phyloP scores from a whole-genome alignment of 2,888 invertebrate species.

The Druceiella hillmani region DNA sequence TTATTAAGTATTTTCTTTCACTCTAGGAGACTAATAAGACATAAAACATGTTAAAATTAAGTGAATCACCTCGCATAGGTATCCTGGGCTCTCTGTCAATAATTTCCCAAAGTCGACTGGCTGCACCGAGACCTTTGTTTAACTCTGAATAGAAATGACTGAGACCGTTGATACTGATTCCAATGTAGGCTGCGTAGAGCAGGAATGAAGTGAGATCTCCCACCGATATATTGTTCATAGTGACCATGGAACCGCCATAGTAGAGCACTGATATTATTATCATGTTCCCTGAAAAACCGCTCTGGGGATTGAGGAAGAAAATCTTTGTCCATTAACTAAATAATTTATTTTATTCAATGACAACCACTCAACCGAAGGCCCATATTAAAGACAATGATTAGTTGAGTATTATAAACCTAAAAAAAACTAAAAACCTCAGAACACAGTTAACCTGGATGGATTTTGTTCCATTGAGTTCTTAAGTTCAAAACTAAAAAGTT shows the following conservation, averaged over 20 bases:
- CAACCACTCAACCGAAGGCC: too few species aligned
- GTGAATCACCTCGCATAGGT: constrained; percentile 58
- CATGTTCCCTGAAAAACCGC: constrained; percentile 83
- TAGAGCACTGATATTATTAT: constrained; percentile 89
- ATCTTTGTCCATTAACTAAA: too few species aligned
- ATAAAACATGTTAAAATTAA: neutral
- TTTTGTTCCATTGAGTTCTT: too few species aligned
- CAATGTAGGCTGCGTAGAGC: constrained; percentile 90
- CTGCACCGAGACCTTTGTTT: constrained; percentile 91
- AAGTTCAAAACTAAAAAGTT: too few species aligned
- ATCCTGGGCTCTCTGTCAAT: constrained; percentile 76
- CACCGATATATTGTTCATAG: constrained; percentile 69
- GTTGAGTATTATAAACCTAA: too few species aligned
- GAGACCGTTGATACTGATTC: constrained; percentile 84
- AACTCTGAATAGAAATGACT: constrained; percentile 91
- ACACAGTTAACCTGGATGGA: too few species aligned
- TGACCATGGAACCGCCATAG: constrained; percentile 86
- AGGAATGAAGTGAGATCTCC: constrained; percentile 92
- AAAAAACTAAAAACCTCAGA: too few species aligned
- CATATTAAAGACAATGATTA: too few species aligned
- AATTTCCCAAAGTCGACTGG: constrained; percentile 83
- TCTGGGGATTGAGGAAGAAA: too few species aligned
- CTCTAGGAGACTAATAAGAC: too few species aligned
- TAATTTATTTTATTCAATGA: neutral
- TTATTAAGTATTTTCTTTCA: too few species aligned